Conservation (phyloP, 1,140 invertebrate species). For the Polypedilum pembai region DNA sequence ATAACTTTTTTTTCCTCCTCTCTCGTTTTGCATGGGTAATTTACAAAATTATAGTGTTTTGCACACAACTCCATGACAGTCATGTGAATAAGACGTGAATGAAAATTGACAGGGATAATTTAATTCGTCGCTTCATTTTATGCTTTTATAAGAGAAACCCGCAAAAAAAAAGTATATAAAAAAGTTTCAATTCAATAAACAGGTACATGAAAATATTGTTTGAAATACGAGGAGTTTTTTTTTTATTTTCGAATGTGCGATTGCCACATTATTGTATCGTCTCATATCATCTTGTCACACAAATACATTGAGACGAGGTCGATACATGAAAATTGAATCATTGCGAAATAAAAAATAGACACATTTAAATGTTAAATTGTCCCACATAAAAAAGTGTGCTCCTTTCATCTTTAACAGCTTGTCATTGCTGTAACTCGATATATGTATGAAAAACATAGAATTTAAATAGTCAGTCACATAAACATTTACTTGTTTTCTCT, state of each 20-base stretch:
- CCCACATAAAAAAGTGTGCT: neutral
- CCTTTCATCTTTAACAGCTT: conserved; percentile 20
- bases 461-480: neutral
- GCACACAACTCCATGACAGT: conserved; percentile 10
- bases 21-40: conserved; percentile 10
- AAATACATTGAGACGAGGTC: neutral
- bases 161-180: neutral
- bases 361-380: conserved; percentile 4
- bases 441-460: neutral
- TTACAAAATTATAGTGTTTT: conserved; percentile 19
- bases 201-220: conserved; percentile 13
- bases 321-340: neutral
- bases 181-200: conserved; percentile 5
- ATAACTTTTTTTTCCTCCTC: neutral
- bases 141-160: neutral
- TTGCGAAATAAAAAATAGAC: conserved; percentile 1
- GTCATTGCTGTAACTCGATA: conserved; percentile 11
- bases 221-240: conserved; percentile 7
- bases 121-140: conserved; percentile 18
- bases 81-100: neutral
- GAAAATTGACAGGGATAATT: conserved; percentile 12
- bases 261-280: neutral
- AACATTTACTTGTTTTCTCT: neutral
- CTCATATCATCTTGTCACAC: neutral
- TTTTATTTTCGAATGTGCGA: neutral